A percentile compares a stretch with the other conserved stretches of the same genome.
These are phyloP conservation scores for Psix sp. DNA, from an alignment of 1,140 invertebrate species.

Conservation along the genomic window DNA sequence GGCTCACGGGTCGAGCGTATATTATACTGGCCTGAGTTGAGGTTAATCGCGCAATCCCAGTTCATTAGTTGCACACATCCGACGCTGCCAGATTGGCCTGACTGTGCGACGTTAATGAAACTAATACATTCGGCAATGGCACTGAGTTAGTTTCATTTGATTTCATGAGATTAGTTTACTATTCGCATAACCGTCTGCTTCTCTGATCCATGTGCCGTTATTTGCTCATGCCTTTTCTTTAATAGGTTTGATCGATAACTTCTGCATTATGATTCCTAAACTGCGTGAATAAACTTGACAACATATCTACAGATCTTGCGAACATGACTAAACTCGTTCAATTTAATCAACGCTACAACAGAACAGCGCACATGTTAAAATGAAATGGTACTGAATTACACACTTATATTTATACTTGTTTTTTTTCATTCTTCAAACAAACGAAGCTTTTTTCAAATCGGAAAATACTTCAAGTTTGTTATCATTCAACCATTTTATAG, in stretches of 20 bases:
- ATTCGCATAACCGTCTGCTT: conserved; percentile 43
- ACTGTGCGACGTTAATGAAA: conserved; percentile 58
- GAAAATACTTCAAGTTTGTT: too few relatives aligned
- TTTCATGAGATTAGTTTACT: conserved; percentile 57
- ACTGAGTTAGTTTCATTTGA: conserved; percentile 57
- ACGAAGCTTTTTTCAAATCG: too few relatives aligned
- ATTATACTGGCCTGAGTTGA: conserved; percentile 65
- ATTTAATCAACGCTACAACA: too few relatives aligned
- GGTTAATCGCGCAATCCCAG: conserved; percentile 72
- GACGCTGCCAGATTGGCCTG: conserved; percentile 55
- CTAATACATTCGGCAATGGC: conserved; percentile 52
- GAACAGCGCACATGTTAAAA: too few relatives aligned
- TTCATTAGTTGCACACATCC: conserved; percentile 73
- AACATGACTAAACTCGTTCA: too few relatives aligned
- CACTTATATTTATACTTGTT: too few relatives aligned
- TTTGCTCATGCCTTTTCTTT: conserved; percentile 26
- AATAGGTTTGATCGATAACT: conserved; percentile 21
- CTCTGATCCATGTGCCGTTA: conserved; percentile 27
- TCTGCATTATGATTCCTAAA: too few relatives aligned
- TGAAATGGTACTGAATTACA: too few relatives aligned
- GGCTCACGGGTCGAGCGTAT: conserved; percentile 59
- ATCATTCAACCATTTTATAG: too few relatives aligned
- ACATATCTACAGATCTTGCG: too few relatives aligned
- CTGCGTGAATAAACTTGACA: too few relatives aligned
- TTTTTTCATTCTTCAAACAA: too few relatives aligned